Evolutionary conservation across 2,888 invertebrate genomes (phyloP), one percentile per base, ranked within the genome.

Genomic region (Pterostichus niger): DNA sequence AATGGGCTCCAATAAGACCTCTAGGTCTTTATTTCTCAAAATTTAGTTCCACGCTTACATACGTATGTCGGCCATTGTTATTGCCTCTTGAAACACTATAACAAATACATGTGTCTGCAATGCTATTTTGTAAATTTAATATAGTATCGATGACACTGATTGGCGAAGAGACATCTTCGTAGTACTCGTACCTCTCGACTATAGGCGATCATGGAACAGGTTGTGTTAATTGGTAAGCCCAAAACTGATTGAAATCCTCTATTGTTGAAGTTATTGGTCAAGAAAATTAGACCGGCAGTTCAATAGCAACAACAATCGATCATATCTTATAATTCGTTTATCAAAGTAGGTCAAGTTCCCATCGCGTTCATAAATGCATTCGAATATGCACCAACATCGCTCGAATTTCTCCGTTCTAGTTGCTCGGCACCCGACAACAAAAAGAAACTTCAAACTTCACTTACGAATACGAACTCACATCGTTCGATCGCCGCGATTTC

Each of bases 381-480:
- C 13, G 56, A 56, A 56, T 6, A 56, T 56, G 56, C 17, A 56
- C 40, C 68, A 71, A 15, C 40, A 71, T 71, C 68, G 68, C 40
- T 56, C 40, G 68, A 71, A 71, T 71, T 71, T 71, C 68, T 44
- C 68, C 68, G 40, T 71, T 71, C 68, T 71, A 71, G 68, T 71
- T 56, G 56, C 56, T 56, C 56, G 49, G 6, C 49, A 13, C 49
- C 3, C 49, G 49, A 49, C 13, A 49, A 49, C 49, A 49, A 49
- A 49, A 49, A 49, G 49, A 49, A 49, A 49, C 49, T 49, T 49
- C 49, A 49, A 49, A 49, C 49, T 49, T 64, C 64, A 64, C 35
- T 64, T 64, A 33, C 35, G 59, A 59, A 59, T 9, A 54, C 5
- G 24, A 11, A 35, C 64, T 64, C 35, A 35, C 49, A 49, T 49